phyloP scores from a whole-genome alignment of 1,140 invertebrate genomes.

The Drosophila rufa region DNA sequence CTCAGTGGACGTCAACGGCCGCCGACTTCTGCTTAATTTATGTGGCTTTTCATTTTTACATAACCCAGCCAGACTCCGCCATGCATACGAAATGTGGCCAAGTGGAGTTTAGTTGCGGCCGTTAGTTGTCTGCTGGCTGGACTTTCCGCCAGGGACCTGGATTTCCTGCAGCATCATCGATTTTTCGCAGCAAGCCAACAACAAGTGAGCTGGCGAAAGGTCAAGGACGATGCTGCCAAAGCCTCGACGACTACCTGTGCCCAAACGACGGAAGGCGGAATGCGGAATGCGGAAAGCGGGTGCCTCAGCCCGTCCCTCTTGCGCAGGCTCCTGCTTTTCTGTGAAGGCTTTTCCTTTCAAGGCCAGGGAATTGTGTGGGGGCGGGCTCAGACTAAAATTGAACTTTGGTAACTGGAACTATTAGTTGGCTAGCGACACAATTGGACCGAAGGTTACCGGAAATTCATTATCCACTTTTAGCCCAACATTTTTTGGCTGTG shows the following conservation, averaged over 20 bases:
- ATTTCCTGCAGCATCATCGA: slow-evolving; percentile 40
- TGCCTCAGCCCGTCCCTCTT: slow-evolving; percentile 37
- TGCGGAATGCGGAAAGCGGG: slow-evolving; percentile 10
- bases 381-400: slow-evolving; percentile 13
- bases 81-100: slow-evolving; percentile 63
- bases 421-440: slow-evolving; percentile 7
- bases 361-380: slow-evolving; percentile 54
- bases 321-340: slow-evolving; percentile 39
- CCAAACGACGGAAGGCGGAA: not conserved
- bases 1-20: slow-evolving; percentile 72
- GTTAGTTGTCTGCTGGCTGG: not conserved
- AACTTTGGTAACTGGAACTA: slow-evolving; percentile 13
- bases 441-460: slow-evolving; percentile 1
- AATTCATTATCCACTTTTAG: not conserved
- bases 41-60: slow-evolving; percentile 62
- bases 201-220: slow-evolving; percentile 67
- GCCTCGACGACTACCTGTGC: slow-evolving; percentile 60
- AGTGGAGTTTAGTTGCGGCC: slow-evolving; percentile 15
- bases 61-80: slow-evolving; percentile 53
- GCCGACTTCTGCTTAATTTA: slow-evolving; percentile 68
- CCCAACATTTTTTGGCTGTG: not conserved
- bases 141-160: slow-evolving; percentile 2
- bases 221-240: slow-evolving; percentile 67
- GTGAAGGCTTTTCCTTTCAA: slow-evolving; percentile 75
- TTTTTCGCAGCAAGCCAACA: slow-evolving; percentile 62